Evolutionary conservation across 2,113 vertebrate genomes (phyloP), one percentile per base, ranked within the genome.

Genomic region (Rhinogobius similis): DNA sequence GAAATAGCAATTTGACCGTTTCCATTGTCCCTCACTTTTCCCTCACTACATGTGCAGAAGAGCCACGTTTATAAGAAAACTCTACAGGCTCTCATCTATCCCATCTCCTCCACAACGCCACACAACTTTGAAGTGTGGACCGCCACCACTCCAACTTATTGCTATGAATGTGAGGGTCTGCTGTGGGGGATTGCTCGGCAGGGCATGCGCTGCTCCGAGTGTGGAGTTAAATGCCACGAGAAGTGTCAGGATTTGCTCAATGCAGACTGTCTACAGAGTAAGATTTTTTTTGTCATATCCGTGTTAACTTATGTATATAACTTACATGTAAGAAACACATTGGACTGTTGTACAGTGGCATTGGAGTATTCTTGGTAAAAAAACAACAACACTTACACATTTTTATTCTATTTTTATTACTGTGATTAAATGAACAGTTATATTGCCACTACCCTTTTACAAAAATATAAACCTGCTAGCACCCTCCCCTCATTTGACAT

Each of bases 71-170:
- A 99, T 93, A 98, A 98, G 91, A 99, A 99, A 93, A 98, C 97
- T 75, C 92, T 99, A 82, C 98, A 99, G 93, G 98, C 98, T 89
- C 95, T 99, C 90, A 97, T 99, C 88, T 99, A 99, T 88, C 98
- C 98, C 82, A 99, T 99, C 88, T 99, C 98, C 63, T 98, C 94
- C 91, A 99, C 98, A 0, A 99, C 97, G 0, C 98, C 98, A 1
- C 98, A 99, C 92, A 98, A 98, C 92, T 99, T 99, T 1, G 98
- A 99, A 88, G 97, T 99, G 92, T 99, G 98, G 98, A 99, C 98
- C 0, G 98, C 98, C 86, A 99, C 98, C 69, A 98, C 98, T 1
- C 98, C 98, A 74, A 98, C 98, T 68, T 99, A 99, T 93, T 99
- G 98, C 89, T 99, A 98, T 0, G 98, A 99, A 90, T 99, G 98